Conservation (phyloP, 2,797 vertebrate genomes). For the Cyprinodon diabolis region DNA sequence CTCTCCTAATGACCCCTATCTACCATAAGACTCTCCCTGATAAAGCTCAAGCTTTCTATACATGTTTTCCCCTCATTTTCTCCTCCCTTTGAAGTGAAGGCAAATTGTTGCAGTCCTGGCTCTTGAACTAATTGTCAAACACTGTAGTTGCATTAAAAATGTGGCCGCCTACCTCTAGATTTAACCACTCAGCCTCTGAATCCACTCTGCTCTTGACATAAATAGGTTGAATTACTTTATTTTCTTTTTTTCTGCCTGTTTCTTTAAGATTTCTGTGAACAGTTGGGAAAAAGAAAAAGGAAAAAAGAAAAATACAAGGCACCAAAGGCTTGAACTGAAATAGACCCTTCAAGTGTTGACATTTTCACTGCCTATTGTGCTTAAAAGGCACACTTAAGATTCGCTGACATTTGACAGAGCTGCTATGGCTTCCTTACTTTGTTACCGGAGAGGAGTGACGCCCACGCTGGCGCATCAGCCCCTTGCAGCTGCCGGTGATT, state of each 20-base stretch:
- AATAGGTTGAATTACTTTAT: conserved; percentile 45
- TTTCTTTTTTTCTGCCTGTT: conserved; percentile 46
- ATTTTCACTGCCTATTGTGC: conserved; percentile 78
- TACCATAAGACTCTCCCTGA: background rate
- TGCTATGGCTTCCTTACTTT: conserved; percentile 65
- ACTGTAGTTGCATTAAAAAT: conserved; percentile 24
- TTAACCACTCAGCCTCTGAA: conserved; percentile 48
- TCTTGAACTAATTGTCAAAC: background rate
- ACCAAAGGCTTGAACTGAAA: conserved; percentile 72
- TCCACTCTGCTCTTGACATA: conserved; percentile 48
- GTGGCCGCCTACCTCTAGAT: conserved; percentile 4
- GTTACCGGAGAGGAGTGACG: conserved; percentile 59
- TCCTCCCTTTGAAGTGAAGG: background rate
- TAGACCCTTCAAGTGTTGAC: conserved; percentile 78
- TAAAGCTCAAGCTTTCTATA: background rate
- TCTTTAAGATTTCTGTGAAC: conserved; percentile 56
- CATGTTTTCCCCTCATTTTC: background rate
- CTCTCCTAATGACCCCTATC: background rate
- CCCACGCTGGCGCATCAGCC: conserved; percentile 47
- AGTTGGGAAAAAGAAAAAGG: conserved; percentile 48
- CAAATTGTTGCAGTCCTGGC: background rate
- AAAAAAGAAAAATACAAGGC: conserved; percentile 27
- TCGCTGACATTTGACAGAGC: conserved; percentile 77
- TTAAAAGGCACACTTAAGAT: conserved; percentile 79
- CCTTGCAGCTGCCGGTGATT: conserved; percentile 54